These are phyloP conservation scores for Caenorhabditis sp. DNA, from an alignment of 2,888 invertebrate genomes.

Conservation along the genomic window DNA sequence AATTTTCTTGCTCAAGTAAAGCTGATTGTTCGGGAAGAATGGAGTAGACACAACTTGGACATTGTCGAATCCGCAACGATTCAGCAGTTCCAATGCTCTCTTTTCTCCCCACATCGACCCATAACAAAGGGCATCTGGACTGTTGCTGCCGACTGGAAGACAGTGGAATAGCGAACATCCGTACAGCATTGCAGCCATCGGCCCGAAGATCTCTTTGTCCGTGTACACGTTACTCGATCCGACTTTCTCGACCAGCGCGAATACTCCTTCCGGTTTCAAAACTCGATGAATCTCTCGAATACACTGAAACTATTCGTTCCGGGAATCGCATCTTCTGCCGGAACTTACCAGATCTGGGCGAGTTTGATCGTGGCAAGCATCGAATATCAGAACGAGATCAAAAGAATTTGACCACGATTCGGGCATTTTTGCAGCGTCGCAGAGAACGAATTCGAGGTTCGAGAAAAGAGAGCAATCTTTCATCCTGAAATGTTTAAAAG, in stretches of 20 bases:
- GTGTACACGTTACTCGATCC: slow-evolving; percentile 63
- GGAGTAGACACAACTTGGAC: slow-evolving; percentile 57
- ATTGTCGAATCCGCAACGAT: slow-evolving; percentile 68
- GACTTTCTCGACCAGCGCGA: slow-evolving; percentile 75
- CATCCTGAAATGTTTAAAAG: no score
- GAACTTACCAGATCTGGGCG: slow-evolving; percentile 72
- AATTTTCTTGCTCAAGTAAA: slow-evolving; percentile 55
- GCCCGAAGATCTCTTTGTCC: slow-evolving; percentile 19
- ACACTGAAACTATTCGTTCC: no score
- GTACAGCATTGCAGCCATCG: slow-evolving; percentile 58
- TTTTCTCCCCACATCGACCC: slow-evolving; percentile 74
- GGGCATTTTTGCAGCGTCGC: slow-evolving; percentile 66
- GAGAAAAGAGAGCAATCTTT: slow-evolving; percentile 24
- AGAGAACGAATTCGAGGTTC: slow-evolving; percentile 66
- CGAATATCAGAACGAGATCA: slow-evolving; percentile 74
- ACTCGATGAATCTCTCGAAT: slow-evolving; percentile 74
- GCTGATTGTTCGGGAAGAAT: slow-evolving; percentile 64
- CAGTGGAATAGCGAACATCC: slow-evolving; percentile 72
- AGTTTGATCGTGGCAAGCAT: slow-evolving; percentile 75
- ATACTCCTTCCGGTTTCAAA: slow-evolving; percentile 73
- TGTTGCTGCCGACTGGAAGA: slow-evolving; percentile 72
- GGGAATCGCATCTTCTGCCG: neutral
- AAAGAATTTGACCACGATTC: slow-evolving; percentile 68
- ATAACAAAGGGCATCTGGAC: slow-evolving; percentile 68
- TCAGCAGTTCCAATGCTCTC: slow-evolving; percentile 64